These are phyloP conservation scores for Cerastis leucographa DNA, from an alignment of 2,888 invertebrate genomes.

Conservation along the genomic window DNA sequence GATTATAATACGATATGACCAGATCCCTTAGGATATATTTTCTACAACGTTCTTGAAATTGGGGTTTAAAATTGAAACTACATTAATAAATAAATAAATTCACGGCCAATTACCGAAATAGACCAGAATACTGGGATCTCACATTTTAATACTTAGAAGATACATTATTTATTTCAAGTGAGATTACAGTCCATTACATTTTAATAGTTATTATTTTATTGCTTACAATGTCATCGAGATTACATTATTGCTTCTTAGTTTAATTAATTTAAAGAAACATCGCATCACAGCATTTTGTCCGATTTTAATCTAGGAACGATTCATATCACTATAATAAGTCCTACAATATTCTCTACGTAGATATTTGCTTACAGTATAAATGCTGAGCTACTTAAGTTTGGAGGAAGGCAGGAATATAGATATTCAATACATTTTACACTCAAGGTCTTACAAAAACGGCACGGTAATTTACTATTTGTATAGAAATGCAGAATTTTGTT, in stretches of 20 bases:
- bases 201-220: conserved; percentile 57
- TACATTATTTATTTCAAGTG: conserved; percentile 47
- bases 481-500: conserved; percentile 25
- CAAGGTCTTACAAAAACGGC: conserved; percentile 11
- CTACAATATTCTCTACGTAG: conserved; percentile 55
- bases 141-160: conserved; percentile 42
- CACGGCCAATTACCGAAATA: conserved; percentile 31
- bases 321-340: conserved; percentile 65
- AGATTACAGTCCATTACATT: conserved; percentile 59
- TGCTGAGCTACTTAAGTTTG: conserved; percentile 59
- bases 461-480: conserved; percentile 28
- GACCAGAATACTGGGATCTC: conserved; percentile 44
- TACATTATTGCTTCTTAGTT: conserved; percentile 60
- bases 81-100: conserved; percentile 50
- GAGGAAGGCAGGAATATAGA: conserved; percentile 53
- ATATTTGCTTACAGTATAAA: conserved; percentile 55
- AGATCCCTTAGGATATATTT: conserved; percentile 51
- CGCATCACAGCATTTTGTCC: conserved; percentile 76
- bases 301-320: conserved; percentile 77
- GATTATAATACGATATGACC: conserved; percentile 63
- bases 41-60: conserved; percentile 37
- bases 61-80: conserved; percentile 28
- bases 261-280: conserved; percentile 62
- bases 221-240: conserved; percentile 57
- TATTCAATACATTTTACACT: conserved; percentile 26